phyloP scores from a whole-genome alignment of 2,797 vertebrate species.

The Gobionotothen gibberifrons region DNA sequence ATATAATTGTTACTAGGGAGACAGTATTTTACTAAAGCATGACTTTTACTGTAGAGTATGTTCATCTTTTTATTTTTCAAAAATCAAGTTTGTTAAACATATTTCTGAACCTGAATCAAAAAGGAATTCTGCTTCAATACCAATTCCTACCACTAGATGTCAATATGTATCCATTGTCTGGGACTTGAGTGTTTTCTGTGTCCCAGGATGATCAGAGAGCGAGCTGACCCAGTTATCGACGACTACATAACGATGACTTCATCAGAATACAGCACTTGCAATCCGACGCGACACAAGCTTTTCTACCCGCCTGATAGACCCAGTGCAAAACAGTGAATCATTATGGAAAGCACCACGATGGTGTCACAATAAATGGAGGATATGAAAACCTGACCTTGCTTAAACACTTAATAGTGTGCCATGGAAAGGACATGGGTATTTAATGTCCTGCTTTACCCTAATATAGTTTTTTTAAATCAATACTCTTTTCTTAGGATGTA shows the following conservation, averaged over 20 bases:
- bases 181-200: neutral
- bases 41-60: neutral
- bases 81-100: neutral
- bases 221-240: conserved; percentile 76
- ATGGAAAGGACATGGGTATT: neutral
- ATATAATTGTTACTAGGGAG: neutral
- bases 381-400: neutral
- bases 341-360: neutral
- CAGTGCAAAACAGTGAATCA: neutral
- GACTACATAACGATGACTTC: conserved; percentile 71
- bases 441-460: neutral
- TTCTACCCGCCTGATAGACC: conserved; percentile 32
- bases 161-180: conserved; percentile 38
- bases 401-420: conserved; percentile 1
- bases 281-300: conserved; percentile 25
- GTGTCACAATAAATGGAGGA: neutral
- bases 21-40: neutral
- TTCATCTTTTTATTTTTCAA: neutral
- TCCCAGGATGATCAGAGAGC: conserved; percentile 55
- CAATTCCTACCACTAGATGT: conserved; percentile 74
- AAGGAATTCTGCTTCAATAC: neutral
- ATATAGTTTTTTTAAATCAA: neutral
- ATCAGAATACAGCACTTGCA: conserved; percentile 49
- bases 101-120: neutral
- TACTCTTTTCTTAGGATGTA: conserved; percentile 1